These are phyloP conservation scores for Struthidea cinerea DNA, from an alignment of 2,113 vertebrate species.

Conservation along the genomic window DNA sequence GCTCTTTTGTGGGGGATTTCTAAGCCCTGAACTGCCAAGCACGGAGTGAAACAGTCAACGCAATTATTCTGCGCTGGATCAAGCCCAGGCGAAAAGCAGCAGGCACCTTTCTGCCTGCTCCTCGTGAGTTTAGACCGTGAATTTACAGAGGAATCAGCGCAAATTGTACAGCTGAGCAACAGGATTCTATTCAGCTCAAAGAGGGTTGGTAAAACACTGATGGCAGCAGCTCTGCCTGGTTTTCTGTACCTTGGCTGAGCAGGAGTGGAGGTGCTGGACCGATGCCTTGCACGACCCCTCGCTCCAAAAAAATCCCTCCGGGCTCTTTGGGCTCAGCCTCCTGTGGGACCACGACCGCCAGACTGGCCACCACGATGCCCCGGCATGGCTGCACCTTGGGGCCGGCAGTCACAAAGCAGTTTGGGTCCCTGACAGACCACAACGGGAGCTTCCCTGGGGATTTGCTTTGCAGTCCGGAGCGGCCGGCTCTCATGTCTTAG, in stretches of 20 bases:
- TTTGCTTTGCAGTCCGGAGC: background rate
- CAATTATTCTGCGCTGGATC: conserved; percentile 15
- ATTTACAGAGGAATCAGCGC: background rate
- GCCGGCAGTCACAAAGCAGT: background rate
- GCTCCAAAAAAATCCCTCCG: background rate
- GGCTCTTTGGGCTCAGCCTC: background rate
- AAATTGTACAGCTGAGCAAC: background rate
- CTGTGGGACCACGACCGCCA: rapidly evolving
- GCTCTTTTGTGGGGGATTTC: background rate
- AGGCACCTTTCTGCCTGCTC: background rate
- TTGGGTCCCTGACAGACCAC: rapidly evolving
- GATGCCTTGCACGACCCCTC: rapidly evolving
- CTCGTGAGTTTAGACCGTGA: background rate
- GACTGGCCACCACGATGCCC: rapidly evolving
- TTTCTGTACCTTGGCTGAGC: background rate
- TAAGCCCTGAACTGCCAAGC: background rate
- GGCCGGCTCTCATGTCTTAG: background rate
- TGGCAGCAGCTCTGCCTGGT: background rate
- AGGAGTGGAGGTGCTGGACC: rapidly evolving
- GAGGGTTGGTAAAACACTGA: background rate
- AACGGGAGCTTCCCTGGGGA: background rate
- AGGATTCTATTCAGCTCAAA: background rate
- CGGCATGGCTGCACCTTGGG: rapidly evolving
- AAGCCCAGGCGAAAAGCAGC: background rate
- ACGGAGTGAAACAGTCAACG: background rate